Conservation (phyloP, 2,113 vertebrate genomes). For the Mugil cephalus region DNA sequence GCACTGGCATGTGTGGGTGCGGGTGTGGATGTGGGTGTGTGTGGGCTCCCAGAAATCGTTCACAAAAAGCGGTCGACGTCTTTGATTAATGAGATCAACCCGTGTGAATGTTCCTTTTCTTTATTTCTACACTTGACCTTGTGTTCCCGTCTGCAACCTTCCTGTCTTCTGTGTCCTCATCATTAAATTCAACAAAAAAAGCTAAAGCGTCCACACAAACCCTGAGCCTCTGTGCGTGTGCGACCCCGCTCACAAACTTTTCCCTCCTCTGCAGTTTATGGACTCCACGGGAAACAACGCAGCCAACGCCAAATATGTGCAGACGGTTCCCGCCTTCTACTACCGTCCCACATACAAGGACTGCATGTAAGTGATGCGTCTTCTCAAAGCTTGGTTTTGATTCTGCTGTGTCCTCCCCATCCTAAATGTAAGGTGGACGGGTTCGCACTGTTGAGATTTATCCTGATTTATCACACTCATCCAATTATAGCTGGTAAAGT, state of each 20-base stretch:
- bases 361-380: constrained; percentile 89
- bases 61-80: no score
- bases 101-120: no score
- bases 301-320: constrained; percentile 88
- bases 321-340: constrained; percentile 91
- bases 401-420: not conserved
- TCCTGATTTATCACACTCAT: not conserved
- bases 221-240: no score
- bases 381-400: not conserved
- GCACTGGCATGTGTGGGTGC: not conserved
- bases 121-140: no score
- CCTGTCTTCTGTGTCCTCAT: no score
- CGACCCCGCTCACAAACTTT: not conserved
- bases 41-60: not conserved
- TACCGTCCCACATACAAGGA: constrained; percentile 90
- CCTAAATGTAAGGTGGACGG: not conserved
- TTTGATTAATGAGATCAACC: no score
- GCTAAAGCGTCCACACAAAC: no score
- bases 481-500: no score
- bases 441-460: not conserved
- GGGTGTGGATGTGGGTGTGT: not conserved
- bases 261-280: constrained; percentile 88
- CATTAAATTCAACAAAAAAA: no score
- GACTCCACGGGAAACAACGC: constrained; percentile 87
- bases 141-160: no score